Percentiles rank a stretch among this genome's conserved stretches.
Conservation (phyloP, 2,797 vertebrate species). For the Peromyscus nudipes region DNA sequence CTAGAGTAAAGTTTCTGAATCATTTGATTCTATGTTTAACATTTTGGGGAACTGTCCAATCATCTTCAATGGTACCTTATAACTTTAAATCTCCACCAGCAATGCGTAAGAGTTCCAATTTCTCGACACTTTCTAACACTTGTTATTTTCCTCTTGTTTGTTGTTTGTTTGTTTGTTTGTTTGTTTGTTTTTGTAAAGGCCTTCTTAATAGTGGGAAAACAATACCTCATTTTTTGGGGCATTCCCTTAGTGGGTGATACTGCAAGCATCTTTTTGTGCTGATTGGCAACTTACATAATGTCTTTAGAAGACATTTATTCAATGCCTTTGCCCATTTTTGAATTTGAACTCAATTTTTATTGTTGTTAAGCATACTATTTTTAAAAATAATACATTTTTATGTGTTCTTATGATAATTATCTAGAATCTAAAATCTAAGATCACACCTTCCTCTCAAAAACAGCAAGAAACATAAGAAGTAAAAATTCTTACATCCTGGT, state of each 20-base stretch:
- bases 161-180: not conserved
- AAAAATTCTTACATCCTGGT: not conserved
- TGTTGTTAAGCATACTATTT: not conserved
- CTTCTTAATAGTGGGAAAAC: not conserved
- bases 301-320: not conserved
- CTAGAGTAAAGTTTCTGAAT: not conserved
- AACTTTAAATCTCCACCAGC: not conserved
- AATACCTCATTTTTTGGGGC: not conserved
- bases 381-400: not conserved
- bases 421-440: not conserved
- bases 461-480: not conserved
- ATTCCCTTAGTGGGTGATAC: not conserved
- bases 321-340: not conserved
- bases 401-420: not conserved
- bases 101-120: not conserved
- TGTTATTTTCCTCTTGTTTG: not conserved
- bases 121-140: not conserved
- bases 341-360: not conserved
- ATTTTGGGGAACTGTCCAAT: not conserved
- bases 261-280: not conserved
- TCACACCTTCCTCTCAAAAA: not conserved
- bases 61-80: not conserved
- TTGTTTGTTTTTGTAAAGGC: not conserved
- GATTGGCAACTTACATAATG: not conserved
- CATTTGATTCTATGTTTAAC: not conserved